phyloP scores from a whole-genome alignment of 2,888 invertebrate genomes.

The Drosophila anomalata region DNA sequence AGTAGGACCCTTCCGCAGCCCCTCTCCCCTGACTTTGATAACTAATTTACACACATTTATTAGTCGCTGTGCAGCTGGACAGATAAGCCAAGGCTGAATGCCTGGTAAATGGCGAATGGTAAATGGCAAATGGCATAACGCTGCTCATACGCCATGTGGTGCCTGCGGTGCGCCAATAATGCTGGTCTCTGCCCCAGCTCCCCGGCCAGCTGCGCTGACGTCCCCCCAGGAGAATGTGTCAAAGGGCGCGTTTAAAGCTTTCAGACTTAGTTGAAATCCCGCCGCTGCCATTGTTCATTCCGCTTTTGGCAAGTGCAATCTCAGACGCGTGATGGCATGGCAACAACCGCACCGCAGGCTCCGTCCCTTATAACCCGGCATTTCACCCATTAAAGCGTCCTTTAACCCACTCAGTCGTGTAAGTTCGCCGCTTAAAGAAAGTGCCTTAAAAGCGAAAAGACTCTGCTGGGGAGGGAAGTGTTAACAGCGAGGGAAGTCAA shows the following conservation, averaged over 20 bases:
- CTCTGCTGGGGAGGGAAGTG: conserved; percentile 47
- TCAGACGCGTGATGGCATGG: conserved; percentile 16
- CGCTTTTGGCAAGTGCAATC: conserved; percentile 51
- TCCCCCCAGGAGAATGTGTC: conserved; percentile 28
- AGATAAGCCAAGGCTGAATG: conserved; percentile 58
- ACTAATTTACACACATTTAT: conserved; percentile 79
- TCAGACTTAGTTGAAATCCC: conserved; percentile 66
- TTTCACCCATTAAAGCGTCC: conserved; percentile 33
- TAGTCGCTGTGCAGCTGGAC: conserved; percentile 70
- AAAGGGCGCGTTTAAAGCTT: conserved; percentile 59
- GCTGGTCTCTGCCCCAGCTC: conserved; percentile 43
- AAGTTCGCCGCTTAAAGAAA: conserved; percentile 59
- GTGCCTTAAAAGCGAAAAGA: conserved; percentile 1
- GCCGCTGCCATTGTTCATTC: conserved; percentile 67
- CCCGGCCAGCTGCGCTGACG: conserved; percentile 1
- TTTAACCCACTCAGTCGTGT: conserved; percentile 44
- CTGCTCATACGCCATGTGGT: conserved; percentile 71
- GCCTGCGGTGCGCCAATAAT: conserved; percentile 49
- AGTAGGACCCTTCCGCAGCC: conserved; percentile 26
- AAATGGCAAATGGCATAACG: conserved; percentile 23
- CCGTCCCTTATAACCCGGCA: not conserved
- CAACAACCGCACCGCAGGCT: conserved; percentile 14
- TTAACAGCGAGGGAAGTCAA: conserved; percentile 54
- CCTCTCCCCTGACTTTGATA: conserved; percentile 53
- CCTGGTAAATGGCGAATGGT: conserved; percentile 22